Conservation (phyloP, 2,113 vertebrate genomes). For the Xerus inauris region DNA sequence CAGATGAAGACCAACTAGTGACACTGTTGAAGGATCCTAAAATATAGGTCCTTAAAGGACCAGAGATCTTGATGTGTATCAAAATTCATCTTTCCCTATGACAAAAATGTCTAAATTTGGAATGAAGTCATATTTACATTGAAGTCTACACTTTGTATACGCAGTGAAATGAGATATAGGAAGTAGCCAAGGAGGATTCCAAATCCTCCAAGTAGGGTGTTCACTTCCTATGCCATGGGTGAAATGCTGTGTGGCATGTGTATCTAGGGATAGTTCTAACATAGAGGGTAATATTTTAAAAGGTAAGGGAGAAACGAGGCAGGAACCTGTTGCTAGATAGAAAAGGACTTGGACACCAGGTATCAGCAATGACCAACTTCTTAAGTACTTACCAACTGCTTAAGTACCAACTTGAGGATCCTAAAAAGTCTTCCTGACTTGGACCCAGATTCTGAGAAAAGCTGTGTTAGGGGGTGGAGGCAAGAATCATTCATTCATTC, state of each 20-base stretch:
- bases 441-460: not conserved
- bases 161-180: not conserved
- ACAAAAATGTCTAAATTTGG: not conserved
- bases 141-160: not conserved
- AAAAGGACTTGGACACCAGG: too few relatives aligned
- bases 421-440: not conserved
- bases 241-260: not conserved
- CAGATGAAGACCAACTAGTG: not conserved
- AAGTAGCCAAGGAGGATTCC: not conserved
- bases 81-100: not conserved
- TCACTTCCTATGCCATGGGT: not conserved
- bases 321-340: not conserved
- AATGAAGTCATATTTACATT: not conserved
- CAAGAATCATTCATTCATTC: not conserved
- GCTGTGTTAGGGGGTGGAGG: not conserved
- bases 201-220: not conserved
- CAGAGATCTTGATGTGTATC: not conserved
- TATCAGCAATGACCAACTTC: not conserved
- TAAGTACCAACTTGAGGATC: not conserved
- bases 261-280: not conserved
- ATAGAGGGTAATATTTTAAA: not conserved
- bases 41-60: not conserved
- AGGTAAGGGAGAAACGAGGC: not conserved
- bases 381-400: too few relatives aligned
- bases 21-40: not conserved